Evolutionary conservation across 2,797 vertebrate genomes (phyloP).

Genomic region (Lagorchestes hirsutus): DNA sequence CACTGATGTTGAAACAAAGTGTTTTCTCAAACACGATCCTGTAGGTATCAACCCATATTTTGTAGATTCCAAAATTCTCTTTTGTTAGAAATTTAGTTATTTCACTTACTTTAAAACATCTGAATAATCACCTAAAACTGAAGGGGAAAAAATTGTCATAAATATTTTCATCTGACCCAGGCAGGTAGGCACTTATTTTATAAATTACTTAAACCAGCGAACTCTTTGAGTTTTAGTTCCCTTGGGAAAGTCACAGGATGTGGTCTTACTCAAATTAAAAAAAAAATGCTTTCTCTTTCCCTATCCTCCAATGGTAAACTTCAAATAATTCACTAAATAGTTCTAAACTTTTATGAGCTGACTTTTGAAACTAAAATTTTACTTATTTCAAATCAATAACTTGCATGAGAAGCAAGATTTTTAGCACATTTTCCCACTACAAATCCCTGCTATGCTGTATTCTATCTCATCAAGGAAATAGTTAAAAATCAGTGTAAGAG

Average conservation of each 20-base stretch:
- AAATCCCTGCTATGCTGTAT: background rate
- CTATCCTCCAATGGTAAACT: background rate
- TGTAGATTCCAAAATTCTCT: background rate
- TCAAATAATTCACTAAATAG: background rate
- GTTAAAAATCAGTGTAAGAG: background rate
- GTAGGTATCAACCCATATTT: background rate
- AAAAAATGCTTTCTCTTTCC: background rate
- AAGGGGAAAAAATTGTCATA: background rate
- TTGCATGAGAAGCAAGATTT: background rate
- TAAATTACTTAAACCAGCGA: background rate
- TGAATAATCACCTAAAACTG: background rate
- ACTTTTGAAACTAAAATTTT: background rate
- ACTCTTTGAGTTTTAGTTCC: background rate
- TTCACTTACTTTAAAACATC: background rate
- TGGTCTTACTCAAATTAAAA: background rate
- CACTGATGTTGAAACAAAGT: background rate
- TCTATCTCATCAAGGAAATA: background rate
- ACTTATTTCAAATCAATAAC: background rate
- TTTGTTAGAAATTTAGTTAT: background rate
- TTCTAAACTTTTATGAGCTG: background rate
- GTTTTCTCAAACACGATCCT: background rate
- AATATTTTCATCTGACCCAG: background rate
- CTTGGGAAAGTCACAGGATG: background rate
- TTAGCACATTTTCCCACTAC: background rate
- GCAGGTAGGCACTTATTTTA: background rate